Evolutionary conservation across 2,888 invertebrate genomes (phyloP).

Genomic region (Congeria kusceri): DNA sequence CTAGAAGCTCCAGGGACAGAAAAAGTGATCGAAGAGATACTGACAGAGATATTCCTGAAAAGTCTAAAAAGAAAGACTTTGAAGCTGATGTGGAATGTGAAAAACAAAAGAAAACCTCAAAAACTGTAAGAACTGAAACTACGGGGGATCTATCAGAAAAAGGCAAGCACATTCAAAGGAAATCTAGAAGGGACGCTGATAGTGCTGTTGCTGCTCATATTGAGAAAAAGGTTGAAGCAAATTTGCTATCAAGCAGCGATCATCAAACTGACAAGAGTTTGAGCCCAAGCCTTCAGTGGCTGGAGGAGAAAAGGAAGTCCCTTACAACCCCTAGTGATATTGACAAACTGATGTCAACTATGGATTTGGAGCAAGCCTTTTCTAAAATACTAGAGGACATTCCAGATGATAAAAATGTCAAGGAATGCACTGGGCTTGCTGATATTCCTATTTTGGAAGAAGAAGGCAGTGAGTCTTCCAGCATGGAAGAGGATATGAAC

Average conservation of each 20-base stretch:
- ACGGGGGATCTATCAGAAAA: not conserved
- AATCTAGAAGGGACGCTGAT: conserved; percentile 9
- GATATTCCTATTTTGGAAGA: conserved; percentile 54
- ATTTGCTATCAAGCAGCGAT: not conserved
- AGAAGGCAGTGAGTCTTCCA: conserved; percentile 38
- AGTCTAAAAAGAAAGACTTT: not conserved
- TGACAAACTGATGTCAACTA: conserved; percentile 61
- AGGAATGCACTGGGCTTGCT: conserved; percentile 15
- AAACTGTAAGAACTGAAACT: not conserved
- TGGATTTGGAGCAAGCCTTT: conserved; percentile 72
- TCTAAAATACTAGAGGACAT: conserved; percentile 70
- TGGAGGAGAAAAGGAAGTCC: conserved; percentile 67
- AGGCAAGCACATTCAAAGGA: conserved; percentile 15
- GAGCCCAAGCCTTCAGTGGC: conserved; percentile 59
- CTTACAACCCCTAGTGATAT: conserved; percentile 59
- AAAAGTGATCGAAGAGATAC: conserved; percentile 3
- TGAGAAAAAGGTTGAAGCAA: not conserved
- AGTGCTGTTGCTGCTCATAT: not conserved
- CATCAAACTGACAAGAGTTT: conserved; percentile 14
- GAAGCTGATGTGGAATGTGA: conserved; percentile 1
- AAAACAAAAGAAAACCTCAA: not conserved
- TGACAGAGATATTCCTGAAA: not conserved
- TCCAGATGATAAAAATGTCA: conserved; percentile 20
- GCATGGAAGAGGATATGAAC: conserved; percentile 28
- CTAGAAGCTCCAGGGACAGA: not conserved